A percentile compares a stretch with the other conserved stretches of the same genome.
Conservation (phyloP, 1,140 invertebrate species). For the Drosophila tropicalis region DNA sequence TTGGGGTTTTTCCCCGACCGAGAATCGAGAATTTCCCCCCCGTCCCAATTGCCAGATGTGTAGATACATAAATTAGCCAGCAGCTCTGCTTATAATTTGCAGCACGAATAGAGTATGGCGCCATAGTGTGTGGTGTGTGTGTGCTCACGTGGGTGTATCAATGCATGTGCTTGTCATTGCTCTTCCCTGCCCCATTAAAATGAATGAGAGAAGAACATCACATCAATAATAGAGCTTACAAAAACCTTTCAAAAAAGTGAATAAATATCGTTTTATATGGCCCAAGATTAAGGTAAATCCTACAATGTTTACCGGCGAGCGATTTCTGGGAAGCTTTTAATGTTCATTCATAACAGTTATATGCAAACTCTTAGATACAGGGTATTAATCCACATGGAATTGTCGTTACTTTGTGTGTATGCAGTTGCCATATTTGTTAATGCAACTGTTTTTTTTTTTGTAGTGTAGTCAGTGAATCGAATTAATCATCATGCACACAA, state of each 20-base stretch:
- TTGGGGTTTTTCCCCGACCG: conserved; percentile 4
- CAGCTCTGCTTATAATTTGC: conserved; percentile 60
- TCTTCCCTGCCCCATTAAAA: conserved; percentile 50
- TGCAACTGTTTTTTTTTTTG: conserved; percentile 35
- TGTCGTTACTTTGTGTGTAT: conserved; percentile 28
- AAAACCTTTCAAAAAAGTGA: background rate
- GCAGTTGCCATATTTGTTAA: conserved; percentile 46
- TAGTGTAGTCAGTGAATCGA: conserved; percentile 69
- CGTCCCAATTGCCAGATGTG: conserved; percentile 3
- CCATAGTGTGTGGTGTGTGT: conserved; percentile 44
- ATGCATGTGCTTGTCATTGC: conserved; percentile 15
- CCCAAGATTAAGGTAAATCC: too few species aligned
- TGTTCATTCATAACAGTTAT: too few species aligned
- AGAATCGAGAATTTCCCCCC: background rate
- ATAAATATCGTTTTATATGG: too few species aligned
- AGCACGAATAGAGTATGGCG: conserved; percentile 62
- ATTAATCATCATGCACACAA: conserved; percentile 73
- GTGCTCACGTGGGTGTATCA: conserved; percentile 24
- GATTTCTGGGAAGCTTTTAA: too few species aligned
- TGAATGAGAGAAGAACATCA: background rate
- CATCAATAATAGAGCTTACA: background rate
- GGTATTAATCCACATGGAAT: background rate
- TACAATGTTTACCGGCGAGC: too few species aligned
- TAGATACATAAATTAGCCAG: conserved; percentile 58
- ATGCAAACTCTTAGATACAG: background rate